Conservation (phyloP, 2,113 vertebrate species). For the Nannobrachium achirus region DNA sequence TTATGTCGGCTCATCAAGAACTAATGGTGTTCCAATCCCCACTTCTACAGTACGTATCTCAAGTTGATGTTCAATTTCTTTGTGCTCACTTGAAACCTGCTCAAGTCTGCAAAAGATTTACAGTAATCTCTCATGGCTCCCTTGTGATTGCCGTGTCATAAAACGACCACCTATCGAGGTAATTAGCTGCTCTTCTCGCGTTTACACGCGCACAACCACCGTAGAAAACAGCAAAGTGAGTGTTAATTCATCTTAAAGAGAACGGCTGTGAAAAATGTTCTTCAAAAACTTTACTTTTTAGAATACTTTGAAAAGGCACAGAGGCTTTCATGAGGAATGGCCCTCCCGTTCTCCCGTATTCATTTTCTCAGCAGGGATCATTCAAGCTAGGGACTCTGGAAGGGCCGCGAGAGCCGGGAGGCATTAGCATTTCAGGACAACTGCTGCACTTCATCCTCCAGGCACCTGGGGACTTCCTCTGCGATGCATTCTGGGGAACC, state of each 20-base stretch:
- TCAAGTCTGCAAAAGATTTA: conserved; percentile 41
- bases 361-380: conserved; percentile 52
- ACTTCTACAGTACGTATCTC: conserved; percentile 17
- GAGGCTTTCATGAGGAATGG: conserved; percentile 29
- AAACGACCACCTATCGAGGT: conserved; percentile 68
- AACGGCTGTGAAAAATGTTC: conserved; percentile 39
- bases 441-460: conserved; percentile 23
- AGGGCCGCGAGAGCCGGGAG: conserved; percentile 47
- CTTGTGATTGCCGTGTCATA: conserved; percentile 49
- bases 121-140: conserved; percentile 52
- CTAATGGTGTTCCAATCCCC: conserved; percentile 7
- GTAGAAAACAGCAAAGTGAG: conserved; percentile 46
- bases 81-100: conserved; percentile 51
- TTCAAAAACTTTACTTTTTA: conserved; percentile 30
- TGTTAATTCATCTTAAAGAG: conserved; percentile 65
- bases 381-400: conserved; percentile 27
- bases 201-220: conserved; percentile 48
- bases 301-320: conserved; percentile 26
- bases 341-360: conserved; percentile 27
- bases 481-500: conserved; percentile 15
- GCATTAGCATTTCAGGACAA: conserved; percentile 37
- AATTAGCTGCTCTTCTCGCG: conserved; percentile 65
- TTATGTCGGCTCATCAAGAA: conserved; percentile 5
- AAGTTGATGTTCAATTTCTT: conserved; percentile 26
- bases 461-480: conserved; percentile 17